Evolutionary conservation across 2,113 vertebrate genomes (phyloP), one percentile per base, ranked within the genome.

Genomic region (Romanogobio albipinnatus): DNA sequence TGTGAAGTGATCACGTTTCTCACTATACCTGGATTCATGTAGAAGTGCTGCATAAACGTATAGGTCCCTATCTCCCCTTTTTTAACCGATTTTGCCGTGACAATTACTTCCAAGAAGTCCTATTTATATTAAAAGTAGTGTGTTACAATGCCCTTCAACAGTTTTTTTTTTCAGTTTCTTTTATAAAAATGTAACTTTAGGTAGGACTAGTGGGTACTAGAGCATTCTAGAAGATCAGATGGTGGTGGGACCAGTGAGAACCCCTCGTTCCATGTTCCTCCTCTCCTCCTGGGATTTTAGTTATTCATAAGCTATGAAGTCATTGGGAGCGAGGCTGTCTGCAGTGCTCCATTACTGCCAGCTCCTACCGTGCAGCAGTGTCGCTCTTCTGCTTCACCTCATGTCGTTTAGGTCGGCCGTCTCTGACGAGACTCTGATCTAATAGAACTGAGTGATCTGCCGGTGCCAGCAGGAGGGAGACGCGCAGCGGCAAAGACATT

Each of bases 371-470:
- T 61, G 82, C 47, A 73, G 62, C 59, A 81, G n/a, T 53, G 78
- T 58, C 66, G 19, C 75, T 84, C 76, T 76, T 49, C 73, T 71
- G 79, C 83, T 76, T 81, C 15, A 53, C 61, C 78, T 81, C 80
- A 22, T 73, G 86, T 87, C 76, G 58, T 80, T 85, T 78, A 85
- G 49, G 76, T 68, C 36, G 77, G 71, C 71, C 64, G 68, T 87
- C 86, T 80, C 61, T 84, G 77, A 76, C 78, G 47, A 17, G 66
- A 76, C 83, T 87, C 83, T 85, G 83, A 85, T 87, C 86, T 87
- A 83, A 83, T 84, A 76, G 75, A 80, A 68, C 84, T 88, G 81
- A 86, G 83, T 79, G 39, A 81, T 84, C 39, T 81, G 58, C 81
- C 56, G 81, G 74, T 17, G 22, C 58, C 64, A 29, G 73, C 49